Evolutionary conservation across 2,113 vertebrate genomes (phyloP).

Genomic region (Monarcha castaneiventris): DNA sequence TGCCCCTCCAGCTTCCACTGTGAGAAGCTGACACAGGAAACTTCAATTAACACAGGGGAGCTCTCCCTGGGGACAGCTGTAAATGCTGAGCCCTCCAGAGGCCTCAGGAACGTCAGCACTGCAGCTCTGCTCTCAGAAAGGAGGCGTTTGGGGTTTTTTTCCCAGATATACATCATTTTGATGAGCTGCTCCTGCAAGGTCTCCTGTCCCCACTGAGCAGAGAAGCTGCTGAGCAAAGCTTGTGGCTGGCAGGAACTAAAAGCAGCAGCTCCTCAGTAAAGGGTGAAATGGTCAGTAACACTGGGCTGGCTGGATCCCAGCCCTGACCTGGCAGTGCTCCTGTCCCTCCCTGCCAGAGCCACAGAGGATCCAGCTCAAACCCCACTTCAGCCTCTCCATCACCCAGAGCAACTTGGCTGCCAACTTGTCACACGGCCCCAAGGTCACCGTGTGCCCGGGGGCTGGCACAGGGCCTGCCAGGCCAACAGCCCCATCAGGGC

Average conservation of each 20-base stretch:
- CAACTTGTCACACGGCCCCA: neutral
- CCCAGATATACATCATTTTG: neutral
- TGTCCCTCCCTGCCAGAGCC: neutral
- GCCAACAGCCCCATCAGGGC: neutral
- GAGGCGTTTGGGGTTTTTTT: neutral
- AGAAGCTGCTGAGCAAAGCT: neutral
- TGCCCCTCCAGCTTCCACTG: neutral
- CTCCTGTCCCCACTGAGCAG: neutral
- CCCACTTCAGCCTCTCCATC: conserved; percentile 7
- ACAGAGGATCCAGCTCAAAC: neutral
- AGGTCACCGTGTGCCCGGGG: neutral
- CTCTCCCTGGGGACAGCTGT: neutral
- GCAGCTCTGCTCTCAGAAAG: neutral
- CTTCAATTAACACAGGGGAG: neutral
- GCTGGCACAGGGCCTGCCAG: neutral
- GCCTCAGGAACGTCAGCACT: neutral
- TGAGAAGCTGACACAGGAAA: neutral
- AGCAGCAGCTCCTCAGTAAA: neutral
- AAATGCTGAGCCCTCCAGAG: neutral
- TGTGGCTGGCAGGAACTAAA: neutral
- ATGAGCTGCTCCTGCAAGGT: neutral
- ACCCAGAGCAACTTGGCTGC: neutral
- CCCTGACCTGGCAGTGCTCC: neutral
- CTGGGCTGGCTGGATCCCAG: neutral
- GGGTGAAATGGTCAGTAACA: neutral